phyloP scores from a whole-genome alignment of 2,113 vertebrate species.

The Labeo rohita region DNA sequence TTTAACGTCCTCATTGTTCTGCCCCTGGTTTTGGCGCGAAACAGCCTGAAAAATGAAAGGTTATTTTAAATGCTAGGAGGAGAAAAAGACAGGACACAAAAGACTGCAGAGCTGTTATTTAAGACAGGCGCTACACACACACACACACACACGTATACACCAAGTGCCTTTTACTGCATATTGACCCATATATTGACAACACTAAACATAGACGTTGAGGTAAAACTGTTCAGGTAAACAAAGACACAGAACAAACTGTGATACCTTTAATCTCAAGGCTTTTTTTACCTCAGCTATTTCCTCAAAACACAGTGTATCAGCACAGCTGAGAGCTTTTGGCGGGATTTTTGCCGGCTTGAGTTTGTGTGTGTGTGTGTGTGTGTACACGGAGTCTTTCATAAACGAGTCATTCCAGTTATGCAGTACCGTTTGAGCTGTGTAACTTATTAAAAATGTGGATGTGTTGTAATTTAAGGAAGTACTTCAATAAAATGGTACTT shows the following conservation, averaged over 20 bases:
- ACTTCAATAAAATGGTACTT: neutral
- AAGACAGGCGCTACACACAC: neutral
- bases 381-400: neutral
- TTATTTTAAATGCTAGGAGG: constrained; percentile 6
- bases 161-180: constrained; percentile 22
- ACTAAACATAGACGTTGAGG: neutral
- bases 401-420: neutral
- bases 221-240: constrained; percentile 27
- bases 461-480: neutral
- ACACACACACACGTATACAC: neutral
- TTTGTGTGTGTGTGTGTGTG: neutral
- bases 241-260: constrained; percentile 24
- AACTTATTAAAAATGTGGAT: neutral
- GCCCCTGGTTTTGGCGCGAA: constrained; percentile 29
- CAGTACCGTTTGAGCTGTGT: neutral
- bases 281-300: neutral
- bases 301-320: neutral
- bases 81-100: neutral
- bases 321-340: neutral
- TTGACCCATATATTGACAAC: constrained; percentile 12
- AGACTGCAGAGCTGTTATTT: constrained; percentile 40
- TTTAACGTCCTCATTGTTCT: constrained; percentile 16
- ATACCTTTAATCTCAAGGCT: neutral
- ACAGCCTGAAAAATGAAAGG: constrained; percentile 19
- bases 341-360: neutral